Conservation (phyloP, 2,113 vertebrate species). For the Excalfactoria chinensis region DNA sequence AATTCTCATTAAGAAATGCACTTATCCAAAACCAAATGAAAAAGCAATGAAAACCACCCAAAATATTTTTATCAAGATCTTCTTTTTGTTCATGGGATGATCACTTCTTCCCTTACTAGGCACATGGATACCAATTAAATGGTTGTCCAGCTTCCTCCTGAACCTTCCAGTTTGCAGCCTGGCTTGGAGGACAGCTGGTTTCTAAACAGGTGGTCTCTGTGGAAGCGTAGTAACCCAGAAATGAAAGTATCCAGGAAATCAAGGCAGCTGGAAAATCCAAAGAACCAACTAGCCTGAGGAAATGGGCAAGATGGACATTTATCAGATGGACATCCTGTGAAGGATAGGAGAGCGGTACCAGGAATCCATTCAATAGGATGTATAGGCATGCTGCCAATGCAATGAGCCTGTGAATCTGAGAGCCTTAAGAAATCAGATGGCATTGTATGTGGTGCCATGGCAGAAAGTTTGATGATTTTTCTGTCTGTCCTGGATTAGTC, state of each 20-base stretch:
- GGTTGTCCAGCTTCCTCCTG: neutral
- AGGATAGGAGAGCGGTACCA: neutral
- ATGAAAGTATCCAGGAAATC: neutral
- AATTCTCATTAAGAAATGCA: neutral
- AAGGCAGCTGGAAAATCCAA: neutral
- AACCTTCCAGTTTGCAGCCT: neutral
- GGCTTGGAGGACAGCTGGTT: neutral
- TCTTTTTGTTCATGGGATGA: neutral
- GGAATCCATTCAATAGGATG: neutral
- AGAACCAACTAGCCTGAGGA: neutral
- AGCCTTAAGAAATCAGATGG: neutral
- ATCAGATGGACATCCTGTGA: neutral
- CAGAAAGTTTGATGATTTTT: neutral
- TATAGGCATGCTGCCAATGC: neutral
- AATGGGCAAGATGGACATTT: neutral
- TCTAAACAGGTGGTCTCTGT: neutral
- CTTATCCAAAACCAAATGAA: neutral
- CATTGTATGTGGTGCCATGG: fast-evolving
- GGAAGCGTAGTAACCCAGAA: neutral
- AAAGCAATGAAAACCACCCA: neutral
- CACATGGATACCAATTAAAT: neutral
- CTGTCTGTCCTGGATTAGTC: neutral
- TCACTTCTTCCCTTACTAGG: neutral
- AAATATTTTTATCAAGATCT: neutral
- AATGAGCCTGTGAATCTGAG: neutral